Evolutionary conservation across 2,113 vertebrate species (phyloP), one percentile per base, ranked within the genome.

Genomic region (Bujurquina vittata): DNA sequence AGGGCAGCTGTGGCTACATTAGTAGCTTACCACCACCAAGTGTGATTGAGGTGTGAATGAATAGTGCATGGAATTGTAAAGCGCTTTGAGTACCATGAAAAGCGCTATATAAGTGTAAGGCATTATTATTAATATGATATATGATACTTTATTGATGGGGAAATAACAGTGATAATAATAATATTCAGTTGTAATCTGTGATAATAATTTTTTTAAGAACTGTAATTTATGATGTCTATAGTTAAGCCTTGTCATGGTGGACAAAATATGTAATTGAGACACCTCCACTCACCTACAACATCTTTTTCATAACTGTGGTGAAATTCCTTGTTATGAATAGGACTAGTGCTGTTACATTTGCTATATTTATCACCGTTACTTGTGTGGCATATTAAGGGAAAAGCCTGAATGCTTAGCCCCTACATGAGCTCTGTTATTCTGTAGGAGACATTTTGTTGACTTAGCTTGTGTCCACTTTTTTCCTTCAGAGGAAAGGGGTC

Each of bases 301-400:
- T 10, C 9, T 65, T 43, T 65, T 0, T 4, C 0, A 26, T 26
- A 23, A 65, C 12, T 10, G 7, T 1, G 37, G 35, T 65, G 62
- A 65, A 43, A 10, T 65, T 65, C 4, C 22, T 67, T 40, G 40
- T 40, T 22, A 46, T 0, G 37, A 46, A 67, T 65, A 23, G 15
- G 35, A 65, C 17, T 1, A 67, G 37, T 43, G 37, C 37, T 46
- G 23, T 46, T 67, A 46, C 40, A 12, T 40, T 40, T 40, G 11
- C 10, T 40, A 40, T 10, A 40, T 40, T 40, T 46, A 67, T 67
- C 37, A 46, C 37, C 14, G 43, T 67, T 67, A 67, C 26, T 67
- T 46, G 37, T 26, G 62, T 67, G 62, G 26, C 22, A 0, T 67
- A 22, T 67, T 1, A 0, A 22, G 14, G 63, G 23, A 6, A 67